These are phyloP conservation scores for Chironomus tepperi DNA, from an alignment of 1,140 invertebrate genomes.

Conservation along the genomic window DNA sequence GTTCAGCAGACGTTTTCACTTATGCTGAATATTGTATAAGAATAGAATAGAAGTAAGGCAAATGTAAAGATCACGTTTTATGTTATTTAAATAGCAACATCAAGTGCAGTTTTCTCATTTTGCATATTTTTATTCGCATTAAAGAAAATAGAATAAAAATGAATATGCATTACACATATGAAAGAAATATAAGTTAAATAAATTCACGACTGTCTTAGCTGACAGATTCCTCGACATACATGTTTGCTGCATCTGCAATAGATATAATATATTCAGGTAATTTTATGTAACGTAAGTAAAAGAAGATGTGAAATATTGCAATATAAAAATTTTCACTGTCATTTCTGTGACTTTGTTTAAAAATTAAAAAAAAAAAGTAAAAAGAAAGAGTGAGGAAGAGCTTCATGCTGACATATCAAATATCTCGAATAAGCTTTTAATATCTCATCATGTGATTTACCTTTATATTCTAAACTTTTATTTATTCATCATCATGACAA, in stretches of 20 bases:
- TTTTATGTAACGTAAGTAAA: not conserved
- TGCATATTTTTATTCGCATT: not conserved
- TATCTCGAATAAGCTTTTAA: not conserved
- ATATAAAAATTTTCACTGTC: not conserved
- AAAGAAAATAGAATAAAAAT: not conserved
- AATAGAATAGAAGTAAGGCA: not conserved
- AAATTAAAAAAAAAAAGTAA: no score
- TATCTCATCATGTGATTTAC: not conserved
- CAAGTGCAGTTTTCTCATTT: not conserved
- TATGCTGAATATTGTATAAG: no score
- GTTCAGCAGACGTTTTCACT: no score
- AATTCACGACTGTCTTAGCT: not conserved
- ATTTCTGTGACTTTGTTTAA: not conserved
- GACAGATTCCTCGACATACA: constrained; percentile 2
- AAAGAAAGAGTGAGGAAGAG: no score
- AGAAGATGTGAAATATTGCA: not conserved
- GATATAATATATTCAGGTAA: constrained; percentile 3
- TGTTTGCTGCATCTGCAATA: not conserved
- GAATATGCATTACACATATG: not conserved
- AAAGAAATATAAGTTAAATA: constrained; percentile 4
- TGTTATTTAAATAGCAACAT: not conserved
- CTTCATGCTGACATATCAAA: constrained; percentile 1
- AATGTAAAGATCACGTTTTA: not conserved
- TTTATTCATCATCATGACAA: no score
- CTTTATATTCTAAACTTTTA: no score